Conservation (phyloP, 2,113 vertebrate genomes). For the Corythornis vintsioides region DNA sequence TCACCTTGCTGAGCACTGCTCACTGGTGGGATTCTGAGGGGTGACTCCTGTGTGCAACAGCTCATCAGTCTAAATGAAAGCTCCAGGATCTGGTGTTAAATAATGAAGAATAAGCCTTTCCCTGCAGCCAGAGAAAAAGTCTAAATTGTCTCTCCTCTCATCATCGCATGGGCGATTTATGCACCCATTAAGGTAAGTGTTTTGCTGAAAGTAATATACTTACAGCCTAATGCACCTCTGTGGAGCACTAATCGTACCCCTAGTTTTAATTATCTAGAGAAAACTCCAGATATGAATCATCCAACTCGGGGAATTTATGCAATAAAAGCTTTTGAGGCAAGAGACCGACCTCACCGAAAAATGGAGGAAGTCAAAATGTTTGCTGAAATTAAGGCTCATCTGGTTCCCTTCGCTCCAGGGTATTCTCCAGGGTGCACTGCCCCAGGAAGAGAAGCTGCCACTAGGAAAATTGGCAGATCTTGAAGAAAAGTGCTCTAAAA, state of each 20-base stretch:
- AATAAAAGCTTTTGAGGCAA: conserved; percentile 53
- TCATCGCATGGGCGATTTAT: conserved; percentile 41
- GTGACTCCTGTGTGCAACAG: not conserved
- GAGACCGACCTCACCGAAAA: not conserved
- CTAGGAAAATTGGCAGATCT: not conserved
- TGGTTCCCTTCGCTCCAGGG: not conserved
- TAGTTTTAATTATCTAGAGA: conserved; percentile 52
- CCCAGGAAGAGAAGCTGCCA: not conserved
- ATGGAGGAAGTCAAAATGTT: conserved; percentile 26
- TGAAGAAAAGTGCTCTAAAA: not conserved
- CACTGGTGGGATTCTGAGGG: not conserved
- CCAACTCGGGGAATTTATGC: not conserved
- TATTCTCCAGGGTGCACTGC: not conserved
- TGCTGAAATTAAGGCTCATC: not conserved
- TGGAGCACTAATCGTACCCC: conserved; percentile 52
- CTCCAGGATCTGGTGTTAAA: not conserved
- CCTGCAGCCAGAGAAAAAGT: conserved; percentile 23
- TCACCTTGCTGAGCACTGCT: not conserved
- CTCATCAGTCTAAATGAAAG: not conserved
- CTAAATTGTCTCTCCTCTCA: conserved; percentile 30
- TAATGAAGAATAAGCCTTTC: not conserved
- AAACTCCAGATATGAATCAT: conserved; percentile 59
- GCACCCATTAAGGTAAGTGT: conserved; percentile 54
- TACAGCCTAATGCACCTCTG: conserved; percentile 53
- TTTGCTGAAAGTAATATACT: conserved; percentile 53